phyloP scores from a whole-genome alignment of 2,113 vertebrate genomes.

The Engystomops pustulosus region DNA sequence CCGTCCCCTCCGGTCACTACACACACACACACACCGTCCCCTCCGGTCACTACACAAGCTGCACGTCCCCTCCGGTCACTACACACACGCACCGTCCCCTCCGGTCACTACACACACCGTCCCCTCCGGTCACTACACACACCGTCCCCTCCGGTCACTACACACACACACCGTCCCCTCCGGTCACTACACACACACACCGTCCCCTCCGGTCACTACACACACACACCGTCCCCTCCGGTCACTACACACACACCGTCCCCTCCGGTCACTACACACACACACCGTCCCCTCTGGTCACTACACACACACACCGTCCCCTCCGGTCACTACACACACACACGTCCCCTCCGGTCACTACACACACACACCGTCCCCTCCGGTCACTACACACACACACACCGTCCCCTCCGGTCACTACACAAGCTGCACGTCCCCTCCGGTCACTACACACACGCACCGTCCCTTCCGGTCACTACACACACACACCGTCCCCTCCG shows the following conservation, averaged over 20 bases:
- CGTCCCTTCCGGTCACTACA: background rate
- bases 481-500: background rate
- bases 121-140: background rate
- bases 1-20: background rate
- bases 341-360: background rate
- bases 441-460: background rate
- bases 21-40: background rate
- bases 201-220: background rate
- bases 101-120: background rate
- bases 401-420: background rate
- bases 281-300: background rate
- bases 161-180: background rate
- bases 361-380: background rate
- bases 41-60: background rate
- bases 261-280: background rate
- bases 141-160: background rate
- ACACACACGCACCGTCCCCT: background rate
- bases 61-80: background rate
- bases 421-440: background rate
- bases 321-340: background rate
- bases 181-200: background rate
- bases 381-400: background rate
- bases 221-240: background rate
- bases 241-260: background rate
- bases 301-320: background rate